phyloP scores from a whole-genome alignment of 1,140 invertebrate species.

The Scaptomyza pallida region DNA sequence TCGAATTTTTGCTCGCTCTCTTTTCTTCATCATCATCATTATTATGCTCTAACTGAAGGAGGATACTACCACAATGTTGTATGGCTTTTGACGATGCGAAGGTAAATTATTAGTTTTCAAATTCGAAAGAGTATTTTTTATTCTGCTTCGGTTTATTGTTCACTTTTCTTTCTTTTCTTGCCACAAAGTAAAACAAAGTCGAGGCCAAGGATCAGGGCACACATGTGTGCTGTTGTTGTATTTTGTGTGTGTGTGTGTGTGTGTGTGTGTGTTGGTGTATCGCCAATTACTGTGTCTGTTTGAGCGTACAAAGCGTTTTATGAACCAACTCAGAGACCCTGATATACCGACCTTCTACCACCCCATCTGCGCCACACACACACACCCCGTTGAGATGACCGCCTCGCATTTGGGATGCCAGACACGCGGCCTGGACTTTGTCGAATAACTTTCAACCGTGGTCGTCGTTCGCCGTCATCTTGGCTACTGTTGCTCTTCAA shows the following conservation, averaged over 20 bases:
- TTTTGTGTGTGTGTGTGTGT: slow-evolving; percentile 22
- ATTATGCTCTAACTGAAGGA: not conserved
- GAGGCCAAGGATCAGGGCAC: slow-evolving; percentile 36
- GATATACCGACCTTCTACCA: slow-evolving; percentile 5
- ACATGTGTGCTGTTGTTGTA: slow-evolving; percentile 30
- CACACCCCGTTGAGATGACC: slow-evolving; percentile 15
- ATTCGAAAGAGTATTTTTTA: not conserved
- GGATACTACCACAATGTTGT: not conserved
- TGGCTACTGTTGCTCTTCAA: slow-evolving; percentile 58
- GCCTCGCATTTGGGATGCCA: slow-evolving; percentile 62
- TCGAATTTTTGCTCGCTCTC: slow-evolving; percentile 6
- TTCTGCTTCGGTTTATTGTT: not conserved
- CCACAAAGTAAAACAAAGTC: slow-evolving; percentile 51
- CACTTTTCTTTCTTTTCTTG: slow-evolving; percentile 3
- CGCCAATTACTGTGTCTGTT: slow-evolving; percentile 81
- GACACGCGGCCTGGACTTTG: slow-evolving; percentile 75
- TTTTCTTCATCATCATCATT: not conserved
- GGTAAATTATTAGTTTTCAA: no score
- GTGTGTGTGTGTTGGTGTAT: slow-evolving; percentile 43
- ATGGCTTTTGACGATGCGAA: no score
- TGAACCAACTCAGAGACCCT: slow-evolving; percentile 62
- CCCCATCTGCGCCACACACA: not conserved
- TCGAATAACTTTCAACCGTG: slow-evolving; percentile 60
- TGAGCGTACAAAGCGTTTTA: slow-evolving; percentile 81
- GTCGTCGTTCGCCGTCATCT: slow-evolving; percentile 21